Evolutionary conservation across 1,140 invertebrate genomes (phyloP).

Genomic region (Trypoxylus dichotomus): DNA sequence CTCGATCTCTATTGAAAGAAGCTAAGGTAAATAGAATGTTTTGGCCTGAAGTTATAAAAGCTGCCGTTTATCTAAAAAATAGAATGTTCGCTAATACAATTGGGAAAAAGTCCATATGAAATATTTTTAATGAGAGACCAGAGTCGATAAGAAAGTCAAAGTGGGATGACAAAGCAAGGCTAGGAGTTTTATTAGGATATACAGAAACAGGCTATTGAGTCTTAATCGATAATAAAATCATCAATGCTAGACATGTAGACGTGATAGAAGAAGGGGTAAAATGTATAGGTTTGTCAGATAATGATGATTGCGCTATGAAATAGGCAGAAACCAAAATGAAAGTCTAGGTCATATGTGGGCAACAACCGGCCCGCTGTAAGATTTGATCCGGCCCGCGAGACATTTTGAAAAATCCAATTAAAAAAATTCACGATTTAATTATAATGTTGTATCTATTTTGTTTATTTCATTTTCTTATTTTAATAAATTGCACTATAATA

Average conservation of each 20-base stretch:
- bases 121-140: conserved; percentile 35
- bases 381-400: too few species aligned
- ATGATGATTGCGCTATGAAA: too few species aligned
- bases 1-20: conserved; percentile 42
- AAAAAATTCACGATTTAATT: too few species aligned
- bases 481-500: too few species aligned
- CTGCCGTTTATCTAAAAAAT: conserved; percentile 48
- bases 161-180: conserved; percentile 20
- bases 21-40: conserved; percentile 44
- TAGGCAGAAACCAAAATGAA: too few species aligned
- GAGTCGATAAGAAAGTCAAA: conserved; percentile 5
- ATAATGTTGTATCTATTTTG: too few species aligned
- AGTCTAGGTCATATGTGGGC: too few species aligned
- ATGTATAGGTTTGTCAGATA: background rate
- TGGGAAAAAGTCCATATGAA: conserved; percentile 37
- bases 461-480: too few species aligned
- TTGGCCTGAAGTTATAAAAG: conserved; percentile 47
- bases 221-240: conserved; percentile 15
- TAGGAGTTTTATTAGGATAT: conserved; percentile 39
- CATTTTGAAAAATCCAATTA: too few species aligned
- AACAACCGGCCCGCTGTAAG: too few species aligned
- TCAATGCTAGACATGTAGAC: conserved; percentile 31
- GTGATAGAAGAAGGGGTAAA: conserved; percentile 11
- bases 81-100: conserved; percentile 18
- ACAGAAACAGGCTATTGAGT: conserved; percentile 42